These are phyloP conservation scores for Enteromius thamalakanensis DNA, from an alignment of 2,797 vertebrate species.

Conservation along the genomic window DNA sequence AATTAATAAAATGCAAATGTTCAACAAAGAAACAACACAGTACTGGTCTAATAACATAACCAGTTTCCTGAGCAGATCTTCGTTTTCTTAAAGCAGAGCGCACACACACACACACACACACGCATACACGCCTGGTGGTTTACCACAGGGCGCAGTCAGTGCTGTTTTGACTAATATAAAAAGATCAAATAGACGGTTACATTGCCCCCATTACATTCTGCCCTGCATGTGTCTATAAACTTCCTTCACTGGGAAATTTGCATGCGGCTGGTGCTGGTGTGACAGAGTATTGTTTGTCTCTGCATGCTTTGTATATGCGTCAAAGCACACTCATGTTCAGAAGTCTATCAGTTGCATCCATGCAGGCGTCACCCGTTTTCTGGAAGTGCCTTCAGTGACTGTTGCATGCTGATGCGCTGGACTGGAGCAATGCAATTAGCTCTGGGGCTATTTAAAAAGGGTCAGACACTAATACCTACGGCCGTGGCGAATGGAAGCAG, in stretches of 20 bases:
- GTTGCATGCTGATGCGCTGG: constrained; percentile 34
- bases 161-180: constrained; percentile 67
- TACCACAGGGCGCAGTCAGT: constrained; percentile 76
- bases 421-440: constrained; percentile 68
- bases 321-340: background rate
- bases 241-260: constrained; percentile 41
- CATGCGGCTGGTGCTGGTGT: constrained; percentile 32
- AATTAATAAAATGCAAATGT: background rate
- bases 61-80: background rate
- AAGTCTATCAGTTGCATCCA: constrained; percentile 18
- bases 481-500: constrained; percentile 32
- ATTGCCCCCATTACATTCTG: background rate
- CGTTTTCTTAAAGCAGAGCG: background rate
- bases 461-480: constrained; percentile 69
- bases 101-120: constrained; percentile 10
- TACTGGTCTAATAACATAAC: background rate
- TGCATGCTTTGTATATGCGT: constrained; percentile 14
- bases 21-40: background rate
- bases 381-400: background rate
- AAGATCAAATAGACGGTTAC: constrained; percentile 55
- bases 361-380: constrained; percentile 25
- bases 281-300: constrained; percentile 10
- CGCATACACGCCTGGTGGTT: constrained; percentile 65
- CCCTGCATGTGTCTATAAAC: background rate
- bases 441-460: constrained; percentile 75